Conservation (phyloP, 2,113 vertebrate species). For the Lagopus leucura region DNA sequence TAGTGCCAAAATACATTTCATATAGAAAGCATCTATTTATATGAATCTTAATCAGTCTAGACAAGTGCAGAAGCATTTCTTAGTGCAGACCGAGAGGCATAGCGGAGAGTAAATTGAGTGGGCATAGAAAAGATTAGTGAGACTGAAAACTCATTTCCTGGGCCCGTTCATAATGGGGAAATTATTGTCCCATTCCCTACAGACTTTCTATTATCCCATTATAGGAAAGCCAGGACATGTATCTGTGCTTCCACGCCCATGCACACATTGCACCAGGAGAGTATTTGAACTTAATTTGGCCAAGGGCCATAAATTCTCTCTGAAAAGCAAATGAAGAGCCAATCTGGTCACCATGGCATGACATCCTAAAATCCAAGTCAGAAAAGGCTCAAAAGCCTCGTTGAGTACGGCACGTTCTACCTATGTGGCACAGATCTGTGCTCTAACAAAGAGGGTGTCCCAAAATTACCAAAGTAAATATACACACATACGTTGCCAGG, state of each 20-base stretch:
- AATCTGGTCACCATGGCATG: constrained; percentile 54
- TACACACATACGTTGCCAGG: not conserved
- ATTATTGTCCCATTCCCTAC: constrained; percentile 69
- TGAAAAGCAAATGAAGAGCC: constrained; percentile 62
- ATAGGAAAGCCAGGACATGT: constrained; percentile 49
- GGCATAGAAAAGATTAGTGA: constrained; percentile 62
- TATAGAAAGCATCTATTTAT: constrained; percentile 77
- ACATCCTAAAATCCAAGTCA: not conserved
- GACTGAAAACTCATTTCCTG: constrained; percentile 72
- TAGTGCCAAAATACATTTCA: constrained; percentile 71
- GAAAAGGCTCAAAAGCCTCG: not conserved
- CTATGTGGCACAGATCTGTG: not conserved
- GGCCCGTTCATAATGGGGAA: constrained; percentile 66
- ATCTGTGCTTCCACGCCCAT: constrained; percentile 37
- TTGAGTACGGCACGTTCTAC: not conserved
- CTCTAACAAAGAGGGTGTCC: not conserved
- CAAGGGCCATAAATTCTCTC: constrained; percentile 26
- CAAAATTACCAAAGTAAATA: not conserved
- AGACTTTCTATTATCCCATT: constrained; percentile 59
- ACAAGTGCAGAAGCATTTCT: constrained; percentile 69
- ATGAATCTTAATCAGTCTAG: constrained; percentile 67
- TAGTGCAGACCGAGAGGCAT: constrained; percentile 65
- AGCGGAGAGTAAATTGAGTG: constrained; percentile 70
- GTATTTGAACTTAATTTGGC: constrained; percentile 39
- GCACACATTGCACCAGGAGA: constrained; percentile 49